Base-by-base conservation (phyloP, 1,140 invertebrate genomes). In the Drosophila littoralis region DNA sequence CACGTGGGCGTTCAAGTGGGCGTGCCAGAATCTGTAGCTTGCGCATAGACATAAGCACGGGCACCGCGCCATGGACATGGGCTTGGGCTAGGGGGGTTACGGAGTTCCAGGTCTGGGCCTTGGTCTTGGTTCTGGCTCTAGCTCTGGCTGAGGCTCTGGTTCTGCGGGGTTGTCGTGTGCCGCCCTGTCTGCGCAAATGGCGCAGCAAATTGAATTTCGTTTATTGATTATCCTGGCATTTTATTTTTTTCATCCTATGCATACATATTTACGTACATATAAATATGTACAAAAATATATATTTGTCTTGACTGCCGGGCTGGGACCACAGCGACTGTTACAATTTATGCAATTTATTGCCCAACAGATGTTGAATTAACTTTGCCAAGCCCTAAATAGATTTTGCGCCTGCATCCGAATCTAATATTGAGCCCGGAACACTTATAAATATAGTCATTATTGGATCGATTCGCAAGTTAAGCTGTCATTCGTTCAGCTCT, bases 161-260 rank as follows among this genome's bases (percentile, higher is more conserved):
- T 57, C 17, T 35, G 33, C 35, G 59, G n/a, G 46, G 55, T 66
- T 38, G 69, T 17, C 33, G 32, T 54, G n/a, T 52, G 36, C 35
- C 17, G 28, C 43, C 40, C 74, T 84, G 84, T 89, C 80, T 89
- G 84, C 77, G 85, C 85, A 89, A 89, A 89, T 89, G 84, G 84
- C 84, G 84, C 84, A 89, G 84, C 84, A 89, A 89, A 89, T 89
- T 89, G 84, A 89, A 89, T 89, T 89, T 89, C 80, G 88, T 84
- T 89, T 89, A 89, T 89, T 89, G 84, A 89, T 89, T 89, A 89
- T 89, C 84, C 81, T 89, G 77, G 77, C 80, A 81, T 89, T 89
- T 83, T 89, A 86, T 82, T 85, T 85, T 73, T 63, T 85, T 80
- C 69, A 59, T 54, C 64, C 42, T 57, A 35, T 35, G 15, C 15